These are phyloP conservation scores for Diplodus puntazzo DNA, from an alignment of 2,797 vertebrate genomes.

Conservation along the genomic window DNA sequence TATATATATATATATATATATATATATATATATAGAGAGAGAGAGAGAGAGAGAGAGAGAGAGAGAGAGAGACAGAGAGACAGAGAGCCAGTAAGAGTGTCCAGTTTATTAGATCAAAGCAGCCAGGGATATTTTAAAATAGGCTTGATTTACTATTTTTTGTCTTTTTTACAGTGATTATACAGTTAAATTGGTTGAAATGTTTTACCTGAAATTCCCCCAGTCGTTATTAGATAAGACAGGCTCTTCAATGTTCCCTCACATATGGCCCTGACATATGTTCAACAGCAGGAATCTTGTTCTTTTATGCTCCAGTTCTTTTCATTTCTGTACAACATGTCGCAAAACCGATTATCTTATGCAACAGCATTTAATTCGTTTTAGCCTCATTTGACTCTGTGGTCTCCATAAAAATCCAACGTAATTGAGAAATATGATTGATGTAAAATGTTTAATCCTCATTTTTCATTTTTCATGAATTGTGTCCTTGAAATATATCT, in stretches of 20 bases:
- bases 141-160: not conserved
- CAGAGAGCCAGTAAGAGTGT: not conserved
- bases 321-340: not conserved
- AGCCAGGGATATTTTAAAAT: not conserved
- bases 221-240: not conserved
- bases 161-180: not conserved
- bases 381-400: not conserved
- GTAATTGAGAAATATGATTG: not conserved
- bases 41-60: too few relatives aligned
- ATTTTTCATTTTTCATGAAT: not conserved
- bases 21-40: too few relatives aligned
- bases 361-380: not conserved
- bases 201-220: not conserved
- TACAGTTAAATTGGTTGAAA: not conserved
- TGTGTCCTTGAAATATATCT: not conserved
- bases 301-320: not conserved
- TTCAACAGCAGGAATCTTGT: not conserved
- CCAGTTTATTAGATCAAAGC: too few relatives aligned
- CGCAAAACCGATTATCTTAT: not conserved
- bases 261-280: constrained; percentile 2
- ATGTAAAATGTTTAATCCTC: not conserved
- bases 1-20: too few relatives aligned
- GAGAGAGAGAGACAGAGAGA: too few relatives aligned
- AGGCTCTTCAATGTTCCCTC: not conserved
- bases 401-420: not conserved